Conservation (phyloP, 2,113 vertebrate species). For the Vanacampus margaritifer region DNA sequence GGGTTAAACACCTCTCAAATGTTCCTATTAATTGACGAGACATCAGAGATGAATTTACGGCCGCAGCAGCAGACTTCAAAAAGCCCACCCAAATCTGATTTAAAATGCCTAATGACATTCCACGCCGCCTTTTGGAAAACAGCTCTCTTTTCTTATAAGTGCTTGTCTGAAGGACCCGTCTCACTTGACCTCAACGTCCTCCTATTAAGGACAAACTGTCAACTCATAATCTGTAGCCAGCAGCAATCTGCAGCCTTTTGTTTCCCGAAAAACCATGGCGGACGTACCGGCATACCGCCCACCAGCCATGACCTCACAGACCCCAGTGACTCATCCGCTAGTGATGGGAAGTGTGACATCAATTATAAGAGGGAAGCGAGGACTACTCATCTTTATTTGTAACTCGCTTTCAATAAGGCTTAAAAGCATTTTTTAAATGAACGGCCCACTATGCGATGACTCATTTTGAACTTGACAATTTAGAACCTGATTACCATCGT, state of each 20-base stretch:
- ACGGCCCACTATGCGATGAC: background rate
- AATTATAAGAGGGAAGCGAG: constrained; percentile 4
- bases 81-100: background rate
- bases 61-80: background rate
- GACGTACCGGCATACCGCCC: background rate
- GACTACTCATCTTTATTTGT: constrained; percentile 20
- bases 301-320: constrained; percentile 25
- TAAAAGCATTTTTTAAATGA: background rate
- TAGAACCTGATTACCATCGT: background rate
- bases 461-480: background rate
- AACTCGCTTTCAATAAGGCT: constrained; percentile 1
- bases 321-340: constrained; percentile 43
- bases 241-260: constrained; percentile 14
- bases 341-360: constrained; percentile 32
- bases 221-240: constrained; percentile 23
- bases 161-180: background rate
- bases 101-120: constrained; percentile 6
- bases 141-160: background rate
- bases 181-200: constrained; percentile 14
- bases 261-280: constrained; percentile 34
- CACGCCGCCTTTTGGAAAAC: background rate
- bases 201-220: constrained; percentile 12
- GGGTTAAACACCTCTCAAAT: constrained; percentile 22
- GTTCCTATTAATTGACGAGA: constrained; percentile 13
- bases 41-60: constrained; percentile 29